Base-by-base conservation (phyloP, 1,140 invertebrate genomes). In the Trachelipus rathkii region DNA sequence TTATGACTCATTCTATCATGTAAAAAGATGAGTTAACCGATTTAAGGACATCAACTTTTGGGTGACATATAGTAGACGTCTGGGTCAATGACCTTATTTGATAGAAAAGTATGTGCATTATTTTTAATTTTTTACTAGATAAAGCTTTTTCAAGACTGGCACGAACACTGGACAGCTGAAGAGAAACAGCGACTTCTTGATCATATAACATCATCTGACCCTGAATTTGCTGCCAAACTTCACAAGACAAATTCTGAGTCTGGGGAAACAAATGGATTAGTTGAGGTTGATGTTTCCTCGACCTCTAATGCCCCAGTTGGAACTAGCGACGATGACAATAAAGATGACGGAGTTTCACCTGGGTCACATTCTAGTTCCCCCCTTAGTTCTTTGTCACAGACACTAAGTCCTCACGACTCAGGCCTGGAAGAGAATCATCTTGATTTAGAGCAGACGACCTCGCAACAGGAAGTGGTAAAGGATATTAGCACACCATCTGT, bases 131-230 rank as follows among this genome's bases (percentile, higher is more conserved):
- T 10, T 72, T 44, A 8, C 19, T 77, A 81, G 79, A 73, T 82
- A 33, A 79, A 79, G 44, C 71, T 82, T 13, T 82, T 82, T 45
- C 81, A 82, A 67, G 78, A 82, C 43, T 82, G 81, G 81, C 72
- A 74, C 60, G 78, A 71, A 19, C 23, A 70, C 19, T 82, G 81
- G 81, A 74, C 78, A 10, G 68, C 74, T 13, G 70, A 73, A 46
- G 78, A 82, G 19, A 75, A 74, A 24, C 67, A 67, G 0, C 50
- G 70, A 21, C 75, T 82, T 8, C 77, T 79, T 11, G 68, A 75
- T 19, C 43, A 75, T 4, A 43, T 82, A 3, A 75, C 69, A 15
- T 76, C 68, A 15, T 19, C 77, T n/a, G 80, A 81, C 46, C 73
- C 77, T 9, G 71, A 60, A 15, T 82, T 82, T 53, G 79, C 75